Conservation (phyloP, 2,113 vertebrate species). For the Hemibagrus wyckioides region DNA sequence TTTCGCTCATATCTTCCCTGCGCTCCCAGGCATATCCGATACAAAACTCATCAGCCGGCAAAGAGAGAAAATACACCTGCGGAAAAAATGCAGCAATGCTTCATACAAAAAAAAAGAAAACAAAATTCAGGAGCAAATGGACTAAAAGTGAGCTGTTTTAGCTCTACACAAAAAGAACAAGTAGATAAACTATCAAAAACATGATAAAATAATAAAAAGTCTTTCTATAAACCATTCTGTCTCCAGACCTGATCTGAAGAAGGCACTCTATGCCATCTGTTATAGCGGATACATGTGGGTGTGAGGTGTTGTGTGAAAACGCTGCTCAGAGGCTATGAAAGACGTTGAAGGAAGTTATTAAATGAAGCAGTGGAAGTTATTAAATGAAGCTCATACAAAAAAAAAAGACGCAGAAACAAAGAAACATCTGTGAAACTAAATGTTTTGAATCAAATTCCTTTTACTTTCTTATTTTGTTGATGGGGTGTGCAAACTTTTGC, state of each 20-base stretch:
- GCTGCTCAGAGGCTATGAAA: not conserved
- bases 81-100: not conserved
- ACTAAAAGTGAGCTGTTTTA: not conserved
- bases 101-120: not conserved
- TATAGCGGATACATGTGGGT: not conserved
- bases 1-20: not conserved
- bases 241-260: not conserved
- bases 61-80: slow-evolving; percentile 6
- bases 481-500: not conserved
- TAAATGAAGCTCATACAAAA: not conserved
- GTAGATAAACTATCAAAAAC: not conserved
- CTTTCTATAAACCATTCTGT: not conserved
- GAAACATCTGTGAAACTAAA: not conserved
- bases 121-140: not conserved
- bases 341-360: not conserved
- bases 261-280: not conserved
- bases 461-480: not conserved
- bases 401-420: not conserved
- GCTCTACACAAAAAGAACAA: not conserved
- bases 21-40: not conserved
- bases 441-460: not conserved
- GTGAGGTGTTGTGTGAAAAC: not conserved
- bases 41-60: not conserved
- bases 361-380: not conserved
- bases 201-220: not conserved